Percentiles rank a stretch among this genome's conserved stretches.
Conservation (phyloP, 2,113 vertebrate species). For the Sander vitreus region DNA sequence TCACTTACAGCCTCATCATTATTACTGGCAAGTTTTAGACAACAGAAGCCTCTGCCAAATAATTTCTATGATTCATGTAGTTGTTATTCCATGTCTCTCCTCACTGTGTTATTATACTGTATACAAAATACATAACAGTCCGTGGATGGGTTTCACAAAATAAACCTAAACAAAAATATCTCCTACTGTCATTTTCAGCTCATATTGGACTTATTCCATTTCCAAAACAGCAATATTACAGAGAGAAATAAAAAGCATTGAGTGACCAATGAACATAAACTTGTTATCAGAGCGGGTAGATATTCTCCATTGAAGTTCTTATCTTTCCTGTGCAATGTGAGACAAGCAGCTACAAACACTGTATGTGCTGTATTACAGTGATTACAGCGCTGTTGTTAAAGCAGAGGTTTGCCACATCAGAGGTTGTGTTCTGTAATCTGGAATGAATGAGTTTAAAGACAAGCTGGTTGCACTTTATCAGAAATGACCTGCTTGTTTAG, state of each 20-base stretch:
- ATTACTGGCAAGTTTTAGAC: conserved; percentile 14
- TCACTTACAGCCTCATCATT: neutral
- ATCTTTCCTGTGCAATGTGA: conserved; percentile 60
- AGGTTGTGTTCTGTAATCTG: conserved; percentile 59
- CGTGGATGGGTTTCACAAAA: conserved; percentile 6
- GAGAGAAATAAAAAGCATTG: conserved; percentile 13
- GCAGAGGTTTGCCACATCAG: conserved; percentile 58
- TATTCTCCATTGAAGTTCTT: conserved; percentile 66
- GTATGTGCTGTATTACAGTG: conserved; percentile 52
- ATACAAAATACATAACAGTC: conserved; percentile 16
- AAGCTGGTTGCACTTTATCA: conserved; percentile 55
- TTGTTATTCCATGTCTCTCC: conserved; percentile 29
- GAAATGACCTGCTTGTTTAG: conserved; percentile 73
- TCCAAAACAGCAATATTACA: neutral
- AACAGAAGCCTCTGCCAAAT: conserved; percentile 20
- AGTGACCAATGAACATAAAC: conserved; percentile 52
- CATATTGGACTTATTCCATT: conserved; percentile 5
- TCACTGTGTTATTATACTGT: conserved; percentile 18
- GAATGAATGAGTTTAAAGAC: conserved; percentile 46
- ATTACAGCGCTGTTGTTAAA: conserved; percentile 59
- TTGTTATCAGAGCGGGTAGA: conserved; percentile 52
- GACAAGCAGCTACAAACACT: conserved; percentile 49
- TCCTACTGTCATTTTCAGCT: conserved; percentile 17
- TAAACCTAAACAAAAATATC: conserved; percentile 8
- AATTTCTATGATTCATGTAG: conserved; percentile 39